Evolutionary conservation across 2,113 vertebrate species (phyloP), one percentile per base, ranked within the genome.

Genomic region (Ailuropoda melanoleuca): DNA sequence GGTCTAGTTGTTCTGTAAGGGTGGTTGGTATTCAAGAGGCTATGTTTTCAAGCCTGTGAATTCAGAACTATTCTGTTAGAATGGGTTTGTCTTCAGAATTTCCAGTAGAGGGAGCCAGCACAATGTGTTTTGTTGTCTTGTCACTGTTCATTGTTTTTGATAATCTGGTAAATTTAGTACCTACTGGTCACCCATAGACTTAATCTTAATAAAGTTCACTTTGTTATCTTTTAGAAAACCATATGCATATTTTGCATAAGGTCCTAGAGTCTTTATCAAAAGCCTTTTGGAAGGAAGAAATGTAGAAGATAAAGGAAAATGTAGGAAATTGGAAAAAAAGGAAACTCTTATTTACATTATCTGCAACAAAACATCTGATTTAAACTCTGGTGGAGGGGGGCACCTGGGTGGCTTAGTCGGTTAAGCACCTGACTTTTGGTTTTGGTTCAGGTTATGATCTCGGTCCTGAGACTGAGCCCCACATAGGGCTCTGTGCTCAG

Each of bases 61-160:
- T 50, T 26, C 9, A 34, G 3, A 62, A 8, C 15, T 29, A 0
- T 8, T 46, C 15, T 26, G 14, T 34, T 29, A 37, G 23, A 64
- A 31, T 3, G 0, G 0, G 3, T 18, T 66, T 78, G 53, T 8
- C 29, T 85, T 66, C 26, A 66, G 21, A 60, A 70, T 77, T 24
- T 75, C 85, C 97, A 97, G 95, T 68, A 97, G 96, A 93, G 97
- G 94, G 95, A 55, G 80, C 90, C 0, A 66, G 12, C 10, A 48
- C 39, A 34, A 91, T 12, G 48, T 12, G 10, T 75, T 83, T 75
- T 46, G 39, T 26, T 60, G 78, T 34, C 26, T 80, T 4, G 43
- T 60, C 5, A 1, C 13, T 18, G 0, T 18, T 86, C 29, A 4
- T 56, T 13, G 14, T 6, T 39, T 92, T 58, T 64, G 11, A 1